Conservation (phyloP, 2,888 invertebrate species). For the Sialis lutaria region DNA sequence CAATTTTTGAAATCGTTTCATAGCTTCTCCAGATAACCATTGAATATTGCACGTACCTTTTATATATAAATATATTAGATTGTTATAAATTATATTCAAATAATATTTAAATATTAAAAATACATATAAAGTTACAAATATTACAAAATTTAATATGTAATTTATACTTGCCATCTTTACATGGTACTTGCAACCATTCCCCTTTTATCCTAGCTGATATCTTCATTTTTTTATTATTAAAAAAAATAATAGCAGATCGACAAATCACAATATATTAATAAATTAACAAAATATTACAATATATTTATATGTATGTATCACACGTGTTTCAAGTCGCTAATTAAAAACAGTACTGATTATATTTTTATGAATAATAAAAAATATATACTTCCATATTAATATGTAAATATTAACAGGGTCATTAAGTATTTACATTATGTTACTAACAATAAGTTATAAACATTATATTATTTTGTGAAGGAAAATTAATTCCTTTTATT, state of each 20-base stretch:
- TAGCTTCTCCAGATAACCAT: conserved; percentile 35
- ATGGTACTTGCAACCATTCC: conserved; percentile 39
- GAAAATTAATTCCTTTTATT: too few species aligned
- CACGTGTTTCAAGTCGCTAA: neutral
- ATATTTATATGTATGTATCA: neutral
- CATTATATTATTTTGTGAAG: neutral
- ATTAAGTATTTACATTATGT: neutral
- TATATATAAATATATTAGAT: conserved; percentile 5
- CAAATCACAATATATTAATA: too few species aligned
- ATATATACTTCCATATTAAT: neutral
- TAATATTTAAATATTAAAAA: neutral
- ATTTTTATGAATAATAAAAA: neutral
- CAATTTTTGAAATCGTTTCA: conserved; percentile 27
- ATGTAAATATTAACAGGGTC: neutral
- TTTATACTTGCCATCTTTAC: conserved; percentile 24
- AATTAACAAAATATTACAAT: neutral
- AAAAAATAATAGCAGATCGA: neutral
- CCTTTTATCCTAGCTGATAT: conserved; percentile 33
- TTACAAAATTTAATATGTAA: neutral
- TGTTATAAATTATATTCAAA: conserved; percentile 3
- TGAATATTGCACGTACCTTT: conserved; percentile 23
- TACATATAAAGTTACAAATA: neutral
- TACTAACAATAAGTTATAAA: neutral
- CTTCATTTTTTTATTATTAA: conserved; percentile 25
- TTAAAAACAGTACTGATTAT: neutral